Evolutionary conservation across 2,888 invertebrate species (phyloP).

Genomic region (Incurvaria masculella): DNA sequence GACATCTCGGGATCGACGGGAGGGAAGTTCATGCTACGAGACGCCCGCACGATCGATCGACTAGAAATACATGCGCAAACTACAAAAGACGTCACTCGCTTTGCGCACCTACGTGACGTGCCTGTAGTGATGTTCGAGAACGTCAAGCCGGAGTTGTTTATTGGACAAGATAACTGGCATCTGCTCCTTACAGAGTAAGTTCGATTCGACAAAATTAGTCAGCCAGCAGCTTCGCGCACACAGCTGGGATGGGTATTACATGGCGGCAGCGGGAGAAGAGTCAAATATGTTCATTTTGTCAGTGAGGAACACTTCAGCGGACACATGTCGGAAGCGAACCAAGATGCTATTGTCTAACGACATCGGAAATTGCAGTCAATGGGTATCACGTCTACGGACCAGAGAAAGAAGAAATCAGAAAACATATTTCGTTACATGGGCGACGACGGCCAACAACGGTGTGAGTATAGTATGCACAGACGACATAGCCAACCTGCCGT

Average conservation of each 20-base stretch:
- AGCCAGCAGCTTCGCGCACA: conserved; percentile 10
- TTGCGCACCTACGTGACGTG: conserved; percentile 3
- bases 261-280: neutral
- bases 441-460: no score
- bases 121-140: neutral
- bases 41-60: neutral
- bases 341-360: no score
- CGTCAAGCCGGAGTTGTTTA: conserved; percentile 10
- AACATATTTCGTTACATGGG: no score
- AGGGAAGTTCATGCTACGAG: neutral
- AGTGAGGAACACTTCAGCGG: no score
- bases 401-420: no score
- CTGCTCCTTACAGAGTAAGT: conserved; percentile 8
- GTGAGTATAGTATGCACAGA: no score
- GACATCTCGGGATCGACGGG: no score
- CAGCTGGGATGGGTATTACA: conserved; percentile 10
- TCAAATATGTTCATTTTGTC: no score
- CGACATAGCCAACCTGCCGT: no score
- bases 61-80: neutral
- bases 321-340: no score
- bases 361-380: no score
- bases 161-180: conserved; percentile 12
- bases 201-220: conserved; percentile 1
- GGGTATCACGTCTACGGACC: no score
- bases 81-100: conserved; percentile 2